These are phyloP conservation scores for Pachyrhynchus sulphureomaculatus DNA, from an alignment of 1,140 invertebrate genomes.

Conservation along the genomic window DNA sequence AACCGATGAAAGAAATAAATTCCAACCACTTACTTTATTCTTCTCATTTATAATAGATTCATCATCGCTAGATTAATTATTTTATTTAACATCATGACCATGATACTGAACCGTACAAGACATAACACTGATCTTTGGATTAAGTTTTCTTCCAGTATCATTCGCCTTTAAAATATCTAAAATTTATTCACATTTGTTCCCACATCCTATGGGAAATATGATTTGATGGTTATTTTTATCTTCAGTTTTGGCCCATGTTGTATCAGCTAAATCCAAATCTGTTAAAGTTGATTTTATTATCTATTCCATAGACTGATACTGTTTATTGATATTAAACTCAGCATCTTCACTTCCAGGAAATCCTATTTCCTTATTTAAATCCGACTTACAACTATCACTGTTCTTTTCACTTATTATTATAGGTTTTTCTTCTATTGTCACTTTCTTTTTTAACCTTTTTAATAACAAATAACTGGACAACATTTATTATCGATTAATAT, in stretches of 20 bases:
- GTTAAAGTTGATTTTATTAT: slow-evolving; percentile 19
- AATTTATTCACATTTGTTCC: slow-evolving; percentile 50
- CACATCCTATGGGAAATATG: slow-evolving; percentile 50
- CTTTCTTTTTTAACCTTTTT: too few species aligned
- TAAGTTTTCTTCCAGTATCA: slow-evolving; percentile 46
- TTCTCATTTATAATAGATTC: slow-evolving; percentile 11
- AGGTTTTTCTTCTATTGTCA: slow-evolving; percentile 7
- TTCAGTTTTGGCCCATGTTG: slow-evolving; percentile 30
- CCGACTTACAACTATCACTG: background rate
- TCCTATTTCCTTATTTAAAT: slow-evolving; percentile 1
- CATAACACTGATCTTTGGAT: slow-evolving; percentile 51
- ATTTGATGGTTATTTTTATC: slow-evolving; percentile 48
- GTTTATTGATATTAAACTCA: slow-evolving; percentile 1
- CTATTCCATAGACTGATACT: slow-evolving; percentile 20
- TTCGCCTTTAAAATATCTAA: slow-evolving; percentile 49
- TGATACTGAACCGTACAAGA: slow-evolving; percentile 53
- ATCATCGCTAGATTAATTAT: slow-evolving; percentile 19
- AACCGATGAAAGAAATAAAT: slow-evolving; percentile 60
- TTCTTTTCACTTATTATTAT: background rate
- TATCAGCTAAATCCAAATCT: slow-evolving; percentile 24
- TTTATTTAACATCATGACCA: slow-evolving; percentile 23
- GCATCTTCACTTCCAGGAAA: background rate
- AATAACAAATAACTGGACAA: too few species aligned
- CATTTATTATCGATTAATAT: too few species aligned
- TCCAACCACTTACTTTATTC: slow-evolving; percentile 54